Evolutionary conservation across 2,797 vertebrate genomes (phyloP), one percentile per base, ranked within the genome.

Genomic region (Glyptemys insculpta): DNA sequence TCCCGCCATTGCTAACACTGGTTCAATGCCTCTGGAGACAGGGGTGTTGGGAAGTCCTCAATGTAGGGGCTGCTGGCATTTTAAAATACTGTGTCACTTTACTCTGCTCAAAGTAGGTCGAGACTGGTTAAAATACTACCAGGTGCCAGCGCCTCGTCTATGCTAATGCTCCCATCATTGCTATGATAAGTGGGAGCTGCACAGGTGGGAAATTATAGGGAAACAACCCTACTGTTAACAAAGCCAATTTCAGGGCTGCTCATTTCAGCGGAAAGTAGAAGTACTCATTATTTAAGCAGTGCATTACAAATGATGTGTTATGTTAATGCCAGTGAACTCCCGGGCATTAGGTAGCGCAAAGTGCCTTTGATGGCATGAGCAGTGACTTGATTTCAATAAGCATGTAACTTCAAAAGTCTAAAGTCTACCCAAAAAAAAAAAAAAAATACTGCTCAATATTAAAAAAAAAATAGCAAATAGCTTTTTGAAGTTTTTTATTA

Each of bases 161-260:
- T 92, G 41, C 78, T 19, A 15, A 50, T 0, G 0, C 3, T 25
- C 83, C 86, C 83, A 34, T n/a, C 23, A 41, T 74, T 44, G 37
- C 25, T 27, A 76, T 6, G 23, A 29, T 21, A 44, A 6, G 25
- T 1, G 25, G 8, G 27, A 94, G 50, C 23, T 93, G 78, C 72
- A 19, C 72, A 83, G 16, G 37, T 18, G 76, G 72, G 62, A 31
- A 87, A 74, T 59, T n/a, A n/a, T 84, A 8, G 83, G 8, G 1
- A 0, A 5, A 8, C 15, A 54, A 16, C 50, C 27, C 7, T 29
- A 76, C 10, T 47, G 14, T 76, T 44, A 14, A 44, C 37, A 44
- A 76, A 47, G 23, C 41, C 72, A 76, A 44, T 76, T 27, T 44
- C 41, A 44, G 23, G 8, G 41, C 37, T 29, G 37, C 41, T 76